A percentile compares a stretch with the other conserved stretches of the same genome.
These are phyloP conservation scores for Haliclona indistincta DNA, from an alignment of 37 sponge, comb jelly and placozoan genomes.

Conservation along the genomic window DNA sequence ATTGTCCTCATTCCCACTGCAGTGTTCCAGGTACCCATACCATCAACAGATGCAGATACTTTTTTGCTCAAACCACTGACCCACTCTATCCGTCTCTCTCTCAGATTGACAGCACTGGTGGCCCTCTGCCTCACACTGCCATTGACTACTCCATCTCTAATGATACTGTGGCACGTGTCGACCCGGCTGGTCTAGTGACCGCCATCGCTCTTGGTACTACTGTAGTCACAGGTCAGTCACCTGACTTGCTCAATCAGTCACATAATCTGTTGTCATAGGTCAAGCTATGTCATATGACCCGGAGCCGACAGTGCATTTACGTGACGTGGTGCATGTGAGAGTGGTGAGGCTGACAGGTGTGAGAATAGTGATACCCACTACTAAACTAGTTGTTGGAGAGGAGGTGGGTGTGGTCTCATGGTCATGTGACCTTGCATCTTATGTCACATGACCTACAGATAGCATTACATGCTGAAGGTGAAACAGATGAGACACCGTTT, in stretches of 20 bases:
- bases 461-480: constrained; percentile 62
- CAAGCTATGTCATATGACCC: constrained; percentile 47
- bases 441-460: constrained; percentile 42
- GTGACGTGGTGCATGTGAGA: constrained; percentile 64
- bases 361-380: constrained; percentile 67
- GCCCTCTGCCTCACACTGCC: constrained; percentile 56
- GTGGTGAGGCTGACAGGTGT: constrained; percentile 82
- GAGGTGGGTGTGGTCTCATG: constrained; percentile 50
- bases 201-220: constrained; percentile 50
- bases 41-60: not conserved
- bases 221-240: constrained; percentile 45
- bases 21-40: constrained; percentile 55
- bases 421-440: no score
- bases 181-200: constrained; percentile 59
- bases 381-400: constrained; percentile 67
- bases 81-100: not conserved
- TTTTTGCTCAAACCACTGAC: no score
- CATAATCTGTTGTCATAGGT: not conserved
- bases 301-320: constrained; percentile 42
- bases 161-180: constrained; percentile 58
- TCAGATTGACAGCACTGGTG: constrained; percentile 73
- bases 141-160: constrained; percentile 58
- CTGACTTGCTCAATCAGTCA: not conserved
- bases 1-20: constrained; percentile 70
- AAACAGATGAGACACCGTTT: constrained; percentile 78